phyloP scores from a whole-genome alignment of 2,888 invertebrate genomes.

The Eledona agricola region DNA sequence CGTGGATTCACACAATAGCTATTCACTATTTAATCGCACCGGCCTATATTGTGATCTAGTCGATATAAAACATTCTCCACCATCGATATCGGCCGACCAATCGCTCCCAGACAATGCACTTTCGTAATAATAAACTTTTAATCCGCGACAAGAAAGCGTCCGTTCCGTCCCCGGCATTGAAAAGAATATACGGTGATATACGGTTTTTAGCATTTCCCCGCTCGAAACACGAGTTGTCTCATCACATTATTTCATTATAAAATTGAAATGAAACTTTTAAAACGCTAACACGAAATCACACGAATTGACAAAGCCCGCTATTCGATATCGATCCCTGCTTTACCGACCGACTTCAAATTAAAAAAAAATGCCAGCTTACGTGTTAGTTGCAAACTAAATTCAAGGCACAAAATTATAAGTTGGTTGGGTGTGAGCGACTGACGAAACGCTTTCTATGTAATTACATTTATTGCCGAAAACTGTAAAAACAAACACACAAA shows the following conservation, averaged over 20 bases:
- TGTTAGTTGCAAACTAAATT: slow-evolving; percentile 1
- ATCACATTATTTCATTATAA: no score
- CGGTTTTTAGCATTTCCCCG: slow-evolving; percentile 16
- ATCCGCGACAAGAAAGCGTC: slow-evolving; percentile 35
- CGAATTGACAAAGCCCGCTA: no score
- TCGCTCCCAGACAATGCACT: slow-evolving; percentile 39
- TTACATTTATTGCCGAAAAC: slow-evolving; percentile 13
- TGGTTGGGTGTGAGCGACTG: no score
- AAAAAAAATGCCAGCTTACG: no score
- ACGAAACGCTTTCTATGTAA: slow-evolving; percentile 1
- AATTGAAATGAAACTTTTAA: no score
- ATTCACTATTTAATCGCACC: slow-evolving; percentile 55
- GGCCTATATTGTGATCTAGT: slow-evolving; percentile 53
- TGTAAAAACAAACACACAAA: slow-evolving; percentile 7
- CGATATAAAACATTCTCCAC: slow-evolving; percentile 51
- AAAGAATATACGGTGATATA: slow-evolving; percentile 11
- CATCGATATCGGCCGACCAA: slow-evolving; percentile 39
- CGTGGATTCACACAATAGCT: slow-evolving; percentile 54
- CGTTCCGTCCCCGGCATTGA: background rate
- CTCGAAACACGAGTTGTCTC: no score
- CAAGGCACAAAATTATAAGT: background rate
- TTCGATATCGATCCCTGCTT: no score
- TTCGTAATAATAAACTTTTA: slow-evolving; percentile 40
- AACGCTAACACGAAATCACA: no score
- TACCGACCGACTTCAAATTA: no score